Conservation (phyloP, 2,888 invertebrate species). For the Pinctada fucata region DNA sequence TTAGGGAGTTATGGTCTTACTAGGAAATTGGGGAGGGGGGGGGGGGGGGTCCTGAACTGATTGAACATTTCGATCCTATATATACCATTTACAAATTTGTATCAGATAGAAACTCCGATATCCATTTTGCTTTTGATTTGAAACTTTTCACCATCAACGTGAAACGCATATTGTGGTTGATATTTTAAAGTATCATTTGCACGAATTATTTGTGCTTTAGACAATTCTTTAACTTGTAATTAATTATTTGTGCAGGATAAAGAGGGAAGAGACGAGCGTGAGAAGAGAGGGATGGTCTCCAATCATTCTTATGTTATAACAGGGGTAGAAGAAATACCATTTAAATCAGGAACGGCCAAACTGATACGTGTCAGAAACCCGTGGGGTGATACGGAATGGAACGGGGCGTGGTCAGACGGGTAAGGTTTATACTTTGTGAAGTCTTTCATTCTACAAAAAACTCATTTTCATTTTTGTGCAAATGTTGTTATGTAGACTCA, state of each 20-base stretch:
- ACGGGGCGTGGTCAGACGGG: constrained; percentile 69
- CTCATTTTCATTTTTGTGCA: neutral
- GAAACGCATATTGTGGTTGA: too few species aligned
- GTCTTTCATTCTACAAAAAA: neutral
- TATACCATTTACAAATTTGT: too few species aligned
- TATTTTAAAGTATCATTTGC: too few species aligned
- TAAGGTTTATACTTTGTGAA: constrained; percentile 31
- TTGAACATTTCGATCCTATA: too few species aligned
- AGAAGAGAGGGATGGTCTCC: constrained; percentile 64
- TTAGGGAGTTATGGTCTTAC: too few species aligned
- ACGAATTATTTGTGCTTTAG: too few species aligned
- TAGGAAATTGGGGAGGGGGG: too few species aligned
- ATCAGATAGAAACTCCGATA: too few species aligned
- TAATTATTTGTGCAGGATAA: constrained; percentile 50
- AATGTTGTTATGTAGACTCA: neutral
- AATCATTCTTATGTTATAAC: constrained; percentile 68
- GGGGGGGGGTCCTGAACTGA: too few species aligned
- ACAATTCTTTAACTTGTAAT: too few species aligned
- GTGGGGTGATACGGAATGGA: constrained; percentile 70
- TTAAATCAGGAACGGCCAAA: constrained; percentile 59
- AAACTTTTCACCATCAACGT: too few species aligned
- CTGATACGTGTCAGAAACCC: constrained; percentile 67
- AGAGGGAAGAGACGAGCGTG: constrained; percentile 51
- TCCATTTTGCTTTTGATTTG: too few species aligned
- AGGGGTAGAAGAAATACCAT: constrained; percentile 65